Base-by-base conservation (phyloP, 2,113 vertebrate species). In the Hippocampus zosterae region DNA sequence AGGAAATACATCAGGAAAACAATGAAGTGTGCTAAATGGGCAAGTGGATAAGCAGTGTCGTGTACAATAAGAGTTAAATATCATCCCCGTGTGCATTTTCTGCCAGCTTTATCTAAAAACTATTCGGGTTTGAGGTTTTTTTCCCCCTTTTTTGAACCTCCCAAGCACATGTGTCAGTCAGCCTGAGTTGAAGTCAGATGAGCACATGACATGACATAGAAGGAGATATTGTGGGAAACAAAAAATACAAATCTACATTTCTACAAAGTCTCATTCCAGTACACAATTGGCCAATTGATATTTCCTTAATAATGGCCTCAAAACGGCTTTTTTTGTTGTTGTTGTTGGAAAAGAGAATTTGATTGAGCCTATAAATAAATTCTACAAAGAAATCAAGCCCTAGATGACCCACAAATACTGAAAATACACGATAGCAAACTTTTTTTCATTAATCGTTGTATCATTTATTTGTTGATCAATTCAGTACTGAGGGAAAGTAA, bases 261-360 rank as follows among this genome's bases (percentile, higher is more conserved):
- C 56, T 75, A 83, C 52, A 65, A 71, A 29, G 27, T 56, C 66
- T 62, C 53, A 41, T 65, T 81, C 60, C 76, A 87, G 80, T 84
- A 85, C 79, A 87, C 76, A 83, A 21, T 15, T 23, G 37, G 19
- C 11, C 13, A 25, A 27, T 71, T 86, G 76, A 74, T 81, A 85
- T 69, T 12, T 33, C 40, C 69, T 68, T 76, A 76, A 79, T 76
- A 74, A 75, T 63, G 55, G 23, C 50, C 63, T 41, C 3, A 40
- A 42, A 44, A 56, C 44, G 21, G 50, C 29, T 70, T 69, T 41
- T 44, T 2, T 37, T 33, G n/a, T n/a, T n/a, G n/a, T 33, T 33
- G 5, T 37, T 37, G 33, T 33, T 33, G 25, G 27, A 59, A 27
- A 7, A 2, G 5, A 33, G 27, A 19, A 5, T 29, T 60, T 33